Conservation (phyloP, 2,113 vertebrate species). For the Cynocephalus volans region DNA sequence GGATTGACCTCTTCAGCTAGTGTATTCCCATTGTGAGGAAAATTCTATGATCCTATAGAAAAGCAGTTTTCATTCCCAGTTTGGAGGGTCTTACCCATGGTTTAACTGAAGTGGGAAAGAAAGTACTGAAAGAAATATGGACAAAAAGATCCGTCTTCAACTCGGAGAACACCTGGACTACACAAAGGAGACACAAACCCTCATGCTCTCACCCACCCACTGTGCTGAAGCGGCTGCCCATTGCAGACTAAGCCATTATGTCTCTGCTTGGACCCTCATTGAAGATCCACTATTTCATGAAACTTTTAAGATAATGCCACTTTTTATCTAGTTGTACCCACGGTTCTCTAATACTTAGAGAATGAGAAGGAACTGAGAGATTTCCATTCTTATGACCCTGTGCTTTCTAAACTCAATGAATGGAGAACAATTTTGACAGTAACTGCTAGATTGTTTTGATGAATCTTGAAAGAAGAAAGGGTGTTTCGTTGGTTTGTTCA, state of each 20-base stretch:
- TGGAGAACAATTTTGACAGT: conserved; percentile 39
- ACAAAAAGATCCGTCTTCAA: conserved; percentile 73
- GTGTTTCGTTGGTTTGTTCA: neutral
- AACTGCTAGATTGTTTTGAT: neutral
- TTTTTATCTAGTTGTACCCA: conserved; percentile 9
- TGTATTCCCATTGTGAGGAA: conserved; percentile 75
- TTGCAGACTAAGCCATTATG: neutral
- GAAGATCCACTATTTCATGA: conserved; percentile 28
- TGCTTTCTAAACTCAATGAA: conserved; percentile 44
- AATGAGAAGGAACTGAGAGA: neutral
- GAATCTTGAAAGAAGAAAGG: conserved; percentile 42
- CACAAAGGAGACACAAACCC: conserved; percentile 47
- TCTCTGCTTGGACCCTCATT: neutral
- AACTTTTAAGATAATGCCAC: conserved; percentile 65
- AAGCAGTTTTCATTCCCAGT: conserved; percentile 53
- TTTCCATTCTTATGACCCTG: neutral
- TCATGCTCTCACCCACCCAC: conserved; percentile 32
- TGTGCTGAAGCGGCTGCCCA: neutral
- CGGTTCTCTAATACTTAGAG: neutral
- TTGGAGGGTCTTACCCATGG: conserved; percentile 68
- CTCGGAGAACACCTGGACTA: conserved; percentile 73
- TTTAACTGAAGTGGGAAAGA: neutral
- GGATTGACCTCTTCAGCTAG: conserved; percentile 67
- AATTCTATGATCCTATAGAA: conserved; percentile 78
- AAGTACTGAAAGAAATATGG: conserved; percentile 64